Conservation (phyloP, 2,113 vertebrate genomes). For the Formicarius rufipectus region DNA sequence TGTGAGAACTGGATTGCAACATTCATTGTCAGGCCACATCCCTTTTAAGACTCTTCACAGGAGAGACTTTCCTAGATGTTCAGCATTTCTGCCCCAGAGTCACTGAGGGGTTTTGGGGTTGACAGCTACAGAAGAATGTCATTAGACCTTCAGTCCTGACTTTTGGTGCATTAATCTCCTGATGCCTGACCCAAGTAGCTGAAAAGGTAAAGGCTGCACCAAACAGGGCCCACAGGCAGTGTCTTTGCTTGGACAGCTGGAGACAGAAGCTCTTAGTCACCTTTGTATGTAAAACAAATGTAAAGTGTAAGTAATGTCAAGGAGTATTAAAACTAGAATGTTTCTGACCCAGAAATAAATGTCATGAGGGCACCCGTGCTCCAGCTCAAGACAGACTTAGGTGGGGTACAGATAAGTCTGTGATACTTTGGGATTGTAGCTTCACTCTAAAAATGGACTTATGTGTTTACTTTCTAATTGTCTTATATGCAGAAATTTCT, state of each 20-base stretch:
- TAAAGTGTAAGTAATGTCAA: neutral
- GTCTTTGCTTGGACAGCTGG: neutral
- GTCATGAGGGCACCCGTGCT: neutral
- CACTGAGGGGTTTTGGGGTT: neutral
- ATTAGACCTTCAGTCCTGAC: neutral
- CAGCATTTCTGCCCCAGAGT: neutral
- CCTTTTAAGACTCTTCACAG: neutral
- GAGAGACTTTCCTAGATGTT: neutral
- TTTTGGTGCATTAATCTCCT: neutral
- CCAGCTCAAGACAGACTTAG: neutral
- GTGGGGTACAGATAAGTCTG: neutral
- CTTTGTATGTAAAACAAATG: neutral
- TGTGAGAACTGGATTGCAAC: neutral
- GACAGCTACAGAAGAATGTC: neutral
- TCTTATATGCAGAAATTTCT: constrained; percentile 13
- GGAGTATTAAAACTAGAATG: neutral
- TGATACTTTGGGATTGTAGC: neutral
- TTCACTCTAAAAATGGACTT: neutral
- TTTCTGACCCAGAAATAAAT: neutral
- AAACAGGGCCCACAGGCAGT: neutral
- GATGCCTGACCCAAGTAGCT: neutral
- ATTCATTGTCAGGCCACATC: neutral
- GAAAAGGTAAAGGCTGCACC: neutral
- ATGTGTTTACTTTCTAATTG: neutral
- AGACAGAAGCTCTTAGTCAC: neutral